Conservation (phyloP, 2,888 invertebrate species). For the Drosophila acutilabella region DNA sequence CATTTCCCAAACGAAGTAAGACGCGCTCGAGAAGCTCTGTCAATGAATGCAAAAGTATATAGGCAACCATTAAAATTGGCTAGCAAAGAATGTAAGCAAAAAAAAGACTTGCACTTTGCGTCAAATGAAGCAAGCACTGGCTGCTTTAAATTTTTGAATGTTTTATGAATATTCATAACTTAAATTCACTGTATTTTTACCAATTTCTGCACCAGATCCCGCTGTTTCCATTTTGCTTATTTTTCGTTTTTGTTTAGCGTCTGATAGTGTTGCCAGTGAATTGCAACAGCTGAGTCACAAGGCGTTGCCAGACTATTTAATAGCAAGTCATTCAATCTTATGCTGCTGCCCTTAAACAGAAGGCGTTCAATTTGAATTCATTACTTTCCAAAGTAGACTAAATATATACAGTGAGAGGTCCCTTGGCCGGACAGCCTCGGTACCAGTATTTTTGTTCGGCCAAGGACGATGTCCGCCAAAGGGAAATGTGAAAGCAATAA, state of each 20-base stretch:
- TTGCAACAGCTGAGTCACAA: conserved; percentile 42
- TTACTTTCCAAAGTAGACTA: neutral
- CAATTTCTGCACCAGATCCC: conserved; percentile 83
- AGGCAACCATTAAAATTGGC: neutral
- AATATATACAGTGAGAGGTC: too few relatives aligned
- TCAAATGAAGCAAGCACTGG: neutral
- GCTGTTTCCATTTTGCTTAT: conserved; percentile 82
- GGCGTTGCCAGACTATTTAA: conserved; percentile 46
- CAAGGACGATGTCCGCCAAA: too few relatives aligned
- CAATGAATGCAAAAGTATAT: conserved; percentile 26
- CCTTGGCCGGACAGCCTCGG: too few relatives aligned
- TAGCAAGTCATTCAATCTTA: conserved; percentile 52
- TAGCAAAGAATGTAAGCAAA: neutral
- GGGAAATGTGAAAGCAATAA: too few relatives aligned
- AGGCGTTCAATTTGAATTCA: conserved; percentile 24
- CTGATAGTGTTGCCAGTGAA: conserved; percentile 53
- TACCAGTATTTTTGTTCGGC: too few relatives aligned
- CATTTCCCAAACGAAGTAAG: conserved; percentile 94
- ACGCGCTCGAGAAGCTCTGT: conserved; percentile 95
- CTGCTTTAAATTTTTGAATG: neutral
- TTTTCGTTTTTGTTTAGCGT: conserved; percentile 57
- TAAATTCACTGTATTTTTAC: conserved; percentile 71
- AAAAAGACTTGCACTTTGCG: neutral
- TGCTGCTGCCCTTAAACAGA: neutral
- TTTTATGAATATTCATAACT: neutral